These are phyloP conservation scores for Prolemur simus DNA, from an alignment of 2,113 vertebrate genomes.

Conservation along the genomic window DNA sequence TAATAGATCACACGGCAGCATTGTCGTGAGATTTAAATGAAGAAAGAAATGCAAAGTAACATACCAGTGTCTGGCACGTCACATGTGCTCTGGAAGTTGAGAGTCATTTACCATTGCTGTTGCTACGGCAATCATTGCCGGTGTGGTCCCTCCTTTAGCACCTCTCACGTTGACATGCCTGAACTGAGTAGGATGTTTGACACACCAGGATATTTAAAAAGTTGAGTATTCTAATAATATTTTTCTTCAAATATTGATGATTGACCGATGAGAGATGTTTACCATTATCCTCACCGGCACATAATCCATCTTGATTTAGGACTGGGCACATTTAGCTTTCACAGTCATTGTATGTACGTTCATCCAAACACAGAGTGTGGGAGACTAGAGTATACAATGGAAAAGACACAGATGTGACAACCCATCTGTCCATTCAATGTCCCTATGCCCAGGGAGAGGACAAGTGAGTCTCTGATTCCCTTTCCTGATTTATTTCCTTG, in stretches of 20 bases:
- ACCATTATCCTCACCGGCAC: neutral
- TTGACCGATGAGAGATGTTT: neutral
- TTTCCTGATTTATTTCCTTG: too few relatives aligned
- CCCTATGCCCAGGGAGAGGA: neutral
- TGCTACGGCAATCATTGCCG: neutral
- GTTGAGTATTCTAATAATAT: neutral
- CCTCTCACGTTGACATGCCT: neutral
- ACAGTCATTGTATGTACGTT: neutral
- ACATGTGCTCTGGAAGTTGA: neutral
- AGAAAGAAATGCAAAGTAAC: neutral
- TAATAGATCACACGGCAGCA: neutral
- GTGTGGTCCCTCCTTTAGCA: neutral
- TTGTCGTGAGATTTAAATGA: too few relatives aligned
- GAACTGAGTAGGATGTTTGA: neutral
- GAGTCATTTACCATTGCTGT: neutral
- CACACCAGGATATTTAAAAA: neutral
- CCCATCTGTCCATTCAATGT: neutral
- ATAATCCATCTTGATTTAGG: neutral
- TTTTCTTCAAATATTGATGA: neutral
- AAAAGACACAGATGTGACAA: neutral
- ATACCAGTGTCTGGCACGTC: fast-evolving
- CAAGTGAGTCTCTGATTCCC: neutral
- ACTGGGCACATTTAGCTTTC: neutral
- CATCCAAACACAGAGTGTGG: neutral
- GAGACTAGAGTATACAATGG: neutral